Conservation (phyloP, 2,888 invertebrate species). For the Mythimna pallens region DNA sequence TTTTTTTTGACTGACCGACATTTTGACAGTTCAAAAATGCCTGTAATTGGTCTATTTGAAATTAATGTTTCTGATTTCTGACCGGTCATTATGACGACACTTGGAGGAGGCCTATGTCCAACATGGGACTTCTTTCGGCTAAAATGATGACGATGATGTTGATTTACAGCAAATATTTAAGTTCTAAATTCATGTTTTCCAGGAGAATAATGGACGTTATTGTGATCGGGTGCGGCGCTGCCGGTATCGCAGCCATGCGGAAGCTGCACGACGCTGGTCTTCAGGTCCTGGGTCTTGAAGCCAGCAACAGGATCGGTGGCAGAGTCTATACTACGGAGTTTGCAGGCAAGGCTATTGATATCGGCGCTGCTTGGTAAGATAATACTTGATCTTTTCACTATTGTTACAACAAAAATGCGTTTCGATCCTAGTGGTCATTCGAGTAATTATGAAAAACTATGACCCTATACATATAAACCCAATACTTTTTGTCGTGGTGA, state of each 20-base stretch:
- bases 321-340: constrained; percentile 89
- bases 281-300: constrained; percentile 91
- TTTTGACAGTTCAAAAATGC: too few species aligned
- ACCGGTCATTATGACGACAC: too few species aligned
- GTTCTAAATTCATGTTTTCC: constrained; percentile 53
- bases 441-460: neutral
- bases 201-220: constrained; percentile 88
- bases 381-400: too few species aligned
- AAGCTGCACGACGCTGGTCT: constrained; percentile 83
- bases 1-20: too few species aligned
- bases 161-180: neutral
- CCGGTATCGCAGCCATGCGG: constrained; percentile 89
- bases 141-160: too few species aligned
- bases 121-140: too few species aligned
- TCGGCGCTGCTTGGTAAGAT: constrained; percentile 94
- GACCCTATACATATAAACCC: too few species aligned
- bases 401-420: neutral
- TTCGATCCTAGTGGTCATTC: neutral
- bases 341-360: constrained; percentile 91
- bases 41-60: too few species aligned
- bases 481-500: too few species aligned
- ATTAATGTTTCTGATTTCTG: too few species aligned
- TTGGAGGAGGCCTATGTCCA: too few species aligned
- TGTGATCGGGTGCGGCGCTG: constrained; percentile 91
- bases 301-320: constrained; percentile 92